Base-by-base conservation (phyloP, 2,888 invertebrate genomes). In the Eupithecia exiguata region DNA sequence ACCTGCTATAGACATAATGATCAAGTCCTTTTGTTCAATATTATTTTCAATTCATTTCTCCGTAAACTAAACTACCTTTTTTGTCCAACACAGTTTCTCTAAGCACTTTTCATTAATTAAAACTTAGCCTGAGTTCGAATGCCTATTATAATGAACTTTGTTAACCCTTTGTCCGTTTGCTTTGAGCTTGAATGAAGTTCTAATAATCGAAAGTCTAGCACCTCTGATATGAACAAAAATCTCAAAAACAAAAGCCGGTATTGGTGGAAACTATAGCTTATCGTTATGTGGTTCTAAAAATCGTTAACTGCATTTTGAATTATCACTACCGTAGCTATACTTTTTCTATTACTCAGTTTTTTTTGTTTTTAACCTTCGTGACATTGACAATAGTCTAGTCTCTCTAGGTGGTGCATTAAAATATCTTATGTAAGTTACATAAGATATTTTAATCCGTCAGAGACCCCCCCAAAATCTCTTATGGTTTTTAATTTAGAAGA, bases 1-100 rank as follows among this genome's bases (percentile, higher is more conserved):
- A 71, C 58, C 72, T 75, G 74, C 49, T 67, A 73, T 62, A 73
- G 75, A 74, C 77, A 74, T 74, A 67, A 69, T 58, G 69, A 76
- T 76, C 67, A 71, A 76, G 71, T 74, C 73, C 69, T 74, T 72
- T 75, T 75, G 74, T 76, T 76, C 63, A 43, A 63, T 68, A 72
- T 62, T 58, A 58, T 58, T 21, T 58, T 58, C 21, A 25, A 58
- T 58, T 25, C 25, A 58, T 58, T 58, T 58, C 12, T 58, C 58
- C 21, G 14, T 58, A 12, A 16, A 46, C 46, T 14, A 5, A n/a
- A 46, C 18, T 18, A 38, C 38, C 38, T 38, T 25, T 12, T 25
- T 25, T 9, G 2, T 4, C 25, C 5, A 25, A 25, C 2, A 14
- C 21, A 58, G 58, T 58, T 58, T 58, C 25, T 25, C 10, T 58